A percentile compares a stretch with the other conserved stretches of the same genome.
Evolutionary conservation across 2,797 vertebrate genomes (phyloP).

Genomic region (Merluccius polli): DNA sequence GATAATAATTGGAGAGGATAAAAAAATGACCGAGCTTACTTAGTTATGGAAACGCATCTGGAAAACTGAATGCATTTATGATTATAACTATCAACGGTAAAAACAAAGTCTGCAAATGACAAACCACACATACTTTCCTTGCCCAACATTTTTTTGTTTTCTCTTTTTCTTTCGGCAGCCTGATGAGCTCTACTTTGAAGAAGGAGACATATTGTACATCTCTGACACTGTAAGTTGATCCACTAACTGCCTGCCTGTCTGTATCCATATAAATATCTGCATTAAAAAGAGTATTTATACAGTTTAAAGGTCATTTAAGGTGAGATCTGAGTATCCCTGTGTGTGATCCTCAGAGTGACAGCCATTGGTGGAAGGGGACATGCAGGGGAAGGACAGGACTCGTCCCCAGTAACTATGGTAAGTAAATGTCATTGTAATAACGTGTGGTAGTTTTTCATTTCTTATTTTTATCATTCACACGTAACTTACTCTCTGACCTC

Average conservation of each 20-base stretch:
- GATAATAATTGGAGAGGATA: neutral
- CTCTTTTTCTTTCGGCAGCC: slow-evolving; percentile 75
- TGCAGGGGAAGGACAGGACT: slow-evolving; percentile 91
- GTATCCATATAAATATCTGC: neutral
- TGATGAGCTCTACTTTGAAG: slow-evolving; percentile 96
- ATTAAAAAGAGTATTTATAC: neutral
- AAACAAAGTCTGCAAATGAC: neutral
- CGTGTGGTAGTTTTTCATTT: neutral
- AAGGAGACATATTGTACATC: slow-evolving; percentile 96
- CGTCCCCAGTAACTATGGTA: slow-evolving; percentile 98
- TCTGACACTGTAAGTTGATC: slow-evolving; percentile 86
- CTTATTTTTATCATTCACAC: neutral
- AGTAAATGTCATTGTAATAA: slow-evolving; percentile 33
- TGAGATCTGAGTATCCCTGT: neutral
- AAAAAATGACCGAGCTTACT: neutral
- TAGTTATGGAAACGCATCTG: neutral
- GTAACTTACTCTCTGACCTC: slow-evolving; percentile 19
- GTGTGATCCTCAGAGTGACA: slow-evolving; percentile 81
- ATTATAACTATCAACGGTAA: neutral
- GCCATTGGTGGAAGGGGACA: slow-evolving; percentile 98
- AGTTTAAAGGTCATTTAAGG: neutral
- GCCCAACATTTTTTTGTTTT: slow-evolving; percentile 1
- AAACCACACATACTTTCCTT: neutral
- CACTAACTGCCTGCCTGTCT: neutral
- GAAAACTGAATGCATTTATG: neutral